Evolutionary conservation across 2,113 vertebrate species (phyloP), one percentile per base, ranked within the genome.

Genomic region (Malurus cyaneus): DNA sequence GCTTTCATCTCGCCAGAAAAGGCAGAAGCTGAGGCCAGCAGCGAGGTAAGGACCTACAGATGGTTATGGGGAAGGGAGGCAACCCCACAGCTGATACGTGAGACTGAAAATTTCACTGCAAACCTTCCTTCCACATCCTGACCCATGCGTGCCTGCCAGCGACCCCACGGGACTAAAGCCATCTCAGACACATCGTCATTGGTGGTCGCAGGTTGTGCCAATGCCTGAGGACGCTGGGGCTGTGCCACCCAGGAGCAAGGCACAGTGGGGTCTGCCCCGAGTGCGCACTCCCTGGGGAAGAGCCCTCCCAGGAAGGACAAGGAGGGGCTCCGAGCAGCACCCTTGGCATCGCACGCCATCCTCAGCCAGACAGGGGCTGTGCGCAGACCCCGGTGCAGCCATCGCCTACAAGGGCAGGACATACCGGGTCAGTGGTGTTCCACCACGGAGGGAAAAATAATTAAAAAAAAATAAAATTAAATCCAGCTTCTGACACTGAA

Each of bases 191-290:
- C 44, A 66, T 54, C 15, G 0, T 24, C 78, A 66, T 32, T 70
- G 89, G 76, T 69, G 70, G 70, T 80, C 12, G 0, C 87, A 93
- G 67, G 50, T 44, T 57, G 84, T 67, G 81, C 78, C 90, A 92
- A 6, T 0, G 0, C 42, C 76, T 1, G 5, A 28, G 86, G 66
- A 69, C 4, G 0, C 57, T 14, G 50, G 41, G 57, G 36, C 57
- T 2, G 2, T 65, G 59, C 81, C 88, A 87, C 91, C 79, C 91
- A 79, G 65, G 34, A 87, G 65, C 56, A 36, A 54, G 34, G 74
- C 79, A 79, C 1, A 0, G 34, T 81, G 28, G 29, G 50, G 76
- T 82, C 80, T 49, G 54, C 59, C 83, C 41, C 29, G 26, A 74
- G 25, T 3, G 15, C 41, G 19, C 24, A 1, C 9, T 69, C 64